Evolutionary conservation across 2,113 vertebrate genomes (phyloP).

Genomic region (Boulengerochromis microlepis): DNA sequence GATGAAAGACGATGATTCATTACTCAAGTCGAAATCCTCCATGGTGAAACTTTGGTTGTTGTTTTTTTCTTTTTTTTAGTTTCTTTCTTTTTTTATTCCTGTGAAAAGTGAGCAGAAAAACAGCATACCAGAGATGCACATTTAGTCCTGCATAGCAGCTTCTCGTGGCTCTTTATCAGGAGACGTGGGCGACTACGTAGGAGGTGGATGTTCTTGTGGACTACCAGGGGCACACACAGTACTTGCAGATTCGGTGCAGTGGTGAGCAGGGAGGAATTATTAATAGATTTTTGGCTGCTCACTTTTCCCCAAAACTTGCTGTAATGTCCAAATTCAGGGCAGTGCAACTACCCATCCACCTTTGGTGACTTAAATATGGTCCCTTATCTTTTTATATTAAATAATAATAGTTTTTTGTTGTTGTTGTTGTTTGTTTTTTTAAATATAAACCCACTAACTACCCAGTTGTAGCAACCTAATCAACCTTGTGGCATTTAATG

Average conservation of each 20-base stretch:
- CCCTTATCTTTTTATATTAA: not conserved
- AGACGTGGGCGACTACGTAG: slow-evolving; percentile 53
- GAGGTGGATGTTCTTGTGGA: slow-evolving; percentile 62
- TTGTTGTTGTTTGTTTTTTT: not conserved
- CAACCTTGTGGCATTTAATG: not conserved
- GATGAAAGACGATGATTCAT: not conserved
- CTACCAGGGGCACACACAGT: slow-evolving; percentile 58
- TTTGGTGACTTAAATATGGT: not conserved
- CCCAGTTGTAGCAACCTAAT: not conserved
- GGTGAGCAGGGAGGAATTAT: slow-evolving; percentile 53
- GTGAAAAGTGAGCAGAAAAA: not conserved
- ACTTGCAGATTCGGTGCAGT: slow-evolving; percentile 45
- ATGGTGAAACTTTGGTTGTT: not conserved
- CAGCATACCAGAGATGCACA: not conserved
- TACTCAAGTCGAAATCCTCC: not conserved
- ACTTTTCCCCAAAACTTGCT: slow-evolving; percentile 32
- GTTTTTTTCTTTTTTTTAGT: not conserved
- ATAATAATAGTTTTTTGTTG: not conserved
- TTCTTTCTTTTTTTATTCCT: not conserved
- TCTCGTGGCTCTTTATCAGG: slow-evolving; percentile 42
- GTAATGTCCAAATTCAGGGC: slow-evolving; percentile 7
- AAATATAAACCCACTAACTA: not conserved
- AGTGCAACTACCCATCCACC: not conserved
- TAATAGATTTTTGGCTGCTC: slow-evolving; percentile 53
- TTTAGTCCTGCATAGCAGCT: slow-evolving; percentile 42